Evolutionary conservation across 1,140 invertebrate species (phyloP), one percentile per base, ranked within the genome.

Genomic region (Meloidogyne exigua): DNA sequence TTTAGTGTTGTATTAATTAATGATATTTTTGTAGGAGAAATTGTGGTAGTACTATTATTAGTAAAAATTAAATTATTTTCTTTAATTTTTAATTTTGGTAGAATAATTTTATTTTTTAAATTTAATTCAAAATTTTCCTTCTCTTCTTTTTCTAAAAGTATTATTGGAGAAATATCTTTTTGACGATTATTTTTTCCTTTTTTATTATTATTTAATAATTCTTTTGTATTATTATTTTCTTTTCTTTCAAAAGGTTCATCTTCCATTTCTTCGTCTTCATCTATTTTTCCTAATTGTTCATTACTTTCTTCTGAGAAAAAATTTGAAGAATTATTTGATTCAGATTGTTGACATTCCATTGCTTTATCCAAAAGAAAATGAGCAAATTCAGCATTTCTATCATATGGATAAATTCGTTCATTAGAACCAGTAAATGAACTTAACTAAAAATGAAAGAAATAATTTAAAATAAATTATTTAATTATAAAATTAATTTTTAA

Each of bases 361-460:
- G 77, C 83, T 21, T 81, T 44, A 2, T 75, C 32, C 13, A 75
- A 64, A n/a, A 83, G 42, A 44, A 68, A 57, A 44, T 80, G 75
- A 0, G 83, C 81, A 73, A 83, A 85, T 32, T 85, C 83, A 18
- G 83, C 83, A 73, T 83, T 83, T 36, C 83, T 28, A 42, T 84
- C 83, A 67, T 83, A 83, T 28, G 72, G 77, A 65, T 76, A 83
- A 28, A 83, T 71, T 10, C 76, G 28, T 13, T 83, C 26, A 13
- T 66, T 32, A 32, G 80, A 68, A 10, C 83, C 83, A 39, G 83
- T 83, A 49, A 81, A 85, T 15, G 73, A 68, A 12, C n/a, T 65
- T 18, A 83, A 72, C 44, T 73, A 12, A 25, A 44, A 71, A 57
- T n/a, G 7, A 57, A 57, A 9, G 3, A 9, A n/a, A n/a, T 18